Base-by-base conservation (phyloP, 2,113 vertebrate genomes). In the Dendropsophus ebraccatus region DNA sequence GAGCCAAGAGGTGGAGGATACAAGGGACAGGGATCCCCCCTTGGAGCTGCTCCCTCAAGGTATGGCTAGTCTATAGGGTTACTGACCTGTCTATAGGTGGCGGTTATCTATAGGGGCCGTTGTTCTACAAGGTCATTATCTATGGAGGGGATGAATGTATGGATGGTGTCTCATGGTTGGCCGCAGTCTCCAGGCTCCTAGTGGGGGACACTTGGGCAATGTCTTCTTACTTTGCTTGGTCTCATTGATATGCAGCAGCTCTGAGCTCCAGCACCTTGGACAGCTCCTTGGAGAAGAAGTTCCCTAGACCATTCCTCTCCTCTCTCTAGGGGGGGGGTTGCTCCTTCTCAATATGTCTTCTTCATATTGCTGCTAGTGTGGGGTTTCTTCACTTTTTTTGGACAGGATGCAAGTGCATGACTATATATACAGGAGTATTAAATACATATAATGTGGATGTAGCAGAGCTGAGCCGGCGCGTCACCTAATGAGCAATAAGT, bases 211-310 rank as follows among this genome's bases (percentile, higher is more conserved):
- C 14, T 37, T 54, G 7, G 19, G 25, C 28, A 35, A 30, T 54
- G 28, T 21, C 50, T 77, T n/a, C n/a, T n/a, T n/a, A n/a, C n/a
- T n/a, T n/a, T n/a, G n/a, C n/a, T n/a, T n/a, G n/a, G n/a, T n/a
- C n/a, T n/a, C 47, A 54, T 54, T 17, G 0, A 41, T 60, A 41
- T 79, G 35, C 77, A 62, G 54, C 77, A 23, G 30, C 30, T 41
- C 10, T 79, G 30, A 23, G 50, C 2, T 79, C 47, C 77, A 86
- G 84, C 76, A 86, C 84, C 67, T 10, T 28, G 84, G 84, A 73
- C 50, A 86, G 84, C 77, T 58, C 74, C 19, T 37, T 30, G 17
- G n/a, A n/a, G n/a, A 41, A 47, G 35, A 86, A 86, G 50, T 86
- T 74, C 14, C 70, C 9, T 5, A n/a, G 21, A 4, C 49, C n/a